Evolutionary conservation across 2,113 vertebrate genomes (phyloP).

Genomic region (Chauna torquata): DNA sequence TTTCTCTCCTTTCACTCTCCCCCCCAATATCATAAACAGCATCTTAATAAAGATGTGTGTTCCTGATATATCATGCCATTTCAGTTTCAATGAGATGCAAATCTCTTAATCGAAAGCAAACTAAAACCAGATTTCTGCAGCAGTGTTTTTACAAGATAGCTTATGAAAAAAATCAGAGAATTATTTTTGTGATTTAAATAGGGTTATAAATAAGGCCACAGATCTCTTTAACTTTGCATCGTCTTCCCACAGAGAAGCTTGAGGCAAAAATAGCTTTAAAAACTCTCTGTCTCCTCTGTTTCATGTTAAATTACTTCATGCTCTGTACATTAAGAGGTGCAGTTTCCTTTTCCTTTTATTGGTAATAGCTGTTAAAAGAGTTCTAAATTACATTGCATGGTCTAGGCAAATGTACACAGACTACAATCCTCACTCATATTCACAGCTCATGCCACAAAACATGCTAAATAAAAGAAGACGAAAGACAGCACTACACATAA

Average conservation of each 20-base stretch:
- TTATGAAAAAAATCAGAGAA: neutral
- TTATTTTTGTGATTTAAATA: slow-evolving; percentile 38
- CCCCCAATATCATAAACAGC: neutral
- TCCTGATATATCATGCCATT: neutral
- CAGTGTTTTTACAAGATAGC: neutral
- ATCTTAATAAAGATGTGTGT: neutral
- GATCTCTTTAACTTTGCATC: slow-evolving; percentile 11
- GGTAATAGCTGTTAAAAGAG: neutral
- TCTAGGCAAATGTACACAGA: neutral
- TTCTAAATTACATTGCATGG: neutral
- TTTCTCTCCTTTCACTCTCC: neutral
- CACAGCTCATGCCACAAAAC: neutral
- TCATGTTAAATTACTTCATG: slow-evolving; percentile 4
- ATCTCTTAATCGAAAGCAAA: neutral
- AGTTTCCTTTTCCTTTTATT: neutral
- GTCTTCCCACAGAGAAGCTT: neutral
- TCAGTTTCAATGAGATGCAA: neutral
- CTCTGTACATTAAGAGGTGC: neutral
- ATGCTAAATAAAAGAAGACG: neutral
- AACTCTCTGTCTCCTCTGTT: neutral
- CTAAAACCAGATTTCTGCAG: neutral
- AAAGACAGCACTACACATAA: accelerated
- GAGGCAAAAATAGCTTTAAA: slow-evolving; percentile 32
- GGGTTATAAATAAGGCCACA: slow-evolving; percentile 26
- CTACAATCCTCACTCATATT: neutral